Evolutionary conservation across 1,140 invertebrate genomes (phyloP), one percentile per base, ranked within the genome.

Genomic region (Leptinotarsa defecta): DNA sequence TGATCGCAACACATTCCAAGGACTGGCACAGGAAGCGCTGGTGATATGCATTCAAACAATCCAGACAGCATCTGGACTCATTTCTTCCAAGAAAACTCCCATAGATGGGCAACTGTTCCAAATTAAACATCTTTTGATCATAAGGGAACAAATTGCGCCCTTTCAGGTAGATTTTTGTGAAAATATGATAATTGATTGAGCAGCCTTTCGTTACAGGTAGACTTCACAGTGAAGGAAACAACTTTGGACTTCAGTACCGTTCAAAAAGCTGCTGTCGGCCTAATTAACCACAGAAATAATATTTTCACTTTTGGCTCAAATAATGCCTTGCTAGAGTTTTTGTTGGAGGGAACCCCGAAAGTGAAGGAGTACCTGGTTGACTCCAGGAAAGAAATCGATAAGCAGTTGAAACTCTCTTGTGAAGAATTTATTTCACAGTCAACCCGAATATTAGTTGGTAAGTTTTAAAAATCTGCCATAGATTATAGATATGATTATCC

Each of bases 101-200:
- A 87, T 98, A n/a, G 97, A 99, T 87, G 96, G 95, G 0, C 92
- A 96, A 83, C 87, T 99, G 8, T 99, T 99, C 87, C 92, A 99
- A 86, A 97, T 99, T 48, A 99, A 99, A 87, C 98, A 99, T 88
- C 87, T 99, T 62, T 87, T 99, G 3, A 99, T 99, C 69, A 86
- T 99, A 1, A 86, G 98, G 22, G 98, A 99, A 84, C 98, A 99
- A 87, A 99, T 99, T 52, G 96, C 97, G 1, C 98, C 98, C 0
- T 99, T 99, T 85, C 97, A 99, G 86, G 95, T 98, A 57, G 15
- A 57, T 57, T 17, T 57, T 57, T 17, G 2, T 57, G n/a, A 57
- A 19, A 57, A 57, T 57, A 6, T 15, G 4, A 19, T 57, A 57
- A 15, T n/a, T 57, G 15, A 13, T 6, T 57, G 52, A 17, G 52